Evolutionary conservation across 2,888 invertebrate species (phyloP).

Genomic region (Hoplodrina blanda): DNA sequence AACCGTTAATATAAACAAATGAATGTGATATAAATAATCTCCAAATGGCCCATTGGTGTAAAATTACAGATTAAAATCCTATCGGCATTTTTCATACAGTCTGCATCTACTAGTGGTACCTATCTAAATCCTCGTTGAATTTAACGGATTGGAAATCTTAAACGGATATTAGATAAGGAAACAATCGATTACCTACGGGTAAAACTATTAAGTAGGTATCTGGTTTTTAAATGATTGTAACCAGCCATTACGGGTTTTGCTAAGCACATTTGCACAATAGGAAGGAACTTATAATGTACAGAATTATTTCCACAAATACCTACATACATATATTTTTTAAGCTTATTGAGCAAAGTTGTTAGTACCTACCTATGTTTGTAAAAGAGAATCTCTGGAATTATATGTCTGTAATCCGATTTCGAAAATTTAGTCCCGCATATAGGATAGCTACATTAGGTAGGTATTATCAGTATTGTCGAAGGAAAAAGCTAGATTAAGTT

Average conservation of each 20-base stretch:
- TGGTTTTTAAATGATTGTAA: slow-evolving; percentile 10
- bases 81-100: slow-evolving; percentile 4
- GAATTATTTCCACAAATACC: background rate
- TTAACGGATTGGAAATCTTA: slow-evolving; percentile 40
- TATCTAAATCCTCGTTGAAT: slow-evolving; percentile 24
- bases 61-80: slow-evolving; percentile 19
- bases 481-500: too few relatives aligned
- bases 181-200: slow-evolving; percentile 21
- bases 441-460: too few relatives aligned
- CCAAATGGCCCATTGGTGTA: background rate
- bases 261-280: background rate
- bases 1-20: background rate
- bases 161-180: slow-evolving; percentile 35
- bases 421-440: too few relatives aligned
- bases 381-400: too few relatives aligned
- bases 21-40: slow-evolving; percentile 18
- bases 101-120: background rate
- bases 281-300: background rate
- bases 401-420: too few relatives aligned
- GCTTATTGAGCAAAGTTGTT: too few relatives aligned
- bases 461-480: too few relatives aligned
- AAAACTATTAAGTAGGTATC: background rate
- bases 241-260: background rate
- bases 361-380: too few relatives aligned
- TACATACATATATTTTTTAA: too few relatives aligned